A percentile compares a stretch with the other conserved stretches of the same genome.
These are phyloP conservation scores for Synergus laeviventris DNA, from an alignment of 2,888 invertebrate genomes.

Conservation along the genomic window DNA sequence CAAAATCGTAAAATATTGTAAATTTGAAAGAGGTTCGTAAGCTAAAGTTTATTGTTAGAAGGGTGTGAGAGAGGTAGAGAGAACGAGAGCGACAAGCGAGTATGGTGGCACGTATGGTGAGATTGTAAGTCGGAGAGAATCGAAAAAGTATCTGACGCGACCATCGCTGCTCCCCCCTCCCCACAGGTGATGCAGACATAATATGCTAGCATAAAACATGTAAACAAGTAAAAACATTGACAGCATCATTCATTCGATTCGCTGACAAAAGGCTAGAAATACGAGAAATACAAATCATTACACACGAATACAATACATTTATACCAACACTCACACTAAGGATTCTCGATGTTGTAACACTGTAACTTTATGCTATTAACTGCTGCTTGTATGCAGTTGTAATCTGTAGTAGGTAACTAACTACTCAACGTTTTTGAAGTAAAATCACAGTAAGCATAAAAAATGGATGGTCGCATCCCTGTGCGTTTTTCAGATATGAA, in stretches of 20 bases:
- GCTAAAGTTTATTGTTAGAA: constrained; percentile 57
- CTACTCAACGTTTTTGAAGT: constrained; percentile 43
- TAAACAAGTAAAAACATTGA: constrained; percentile 19
- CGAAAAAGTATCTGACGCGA: constrained; percentile 27
- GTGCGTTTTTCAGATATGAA: not conserved
- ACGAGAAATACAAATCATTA: not conserved
- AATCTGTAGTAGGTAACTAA: constrained; percentile 66
- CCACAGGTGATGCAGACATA: constrained; percentile 35
- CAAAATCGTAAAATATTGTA: constrained; percentile 63
- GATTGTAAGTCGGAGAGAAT: constrained; percentile 16
- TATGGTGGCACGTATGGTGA: constrained; percentile 38
- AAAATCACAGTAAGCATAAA: constrained; percentile 44
- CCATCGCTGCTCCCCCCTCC: not conserved
- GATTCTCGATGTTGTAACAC: constrained; percentile 74
- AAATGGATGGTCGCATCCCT: constrained; percentile 8
- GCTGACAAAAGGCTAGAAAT: constrained; percentile 27
- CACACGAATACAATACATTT: constrained; percentile 40
- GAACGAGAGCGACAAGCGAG: constrained; percentile 43
- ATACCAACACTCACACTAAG: constrained; percentile 56
- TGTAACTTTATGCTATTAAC: constrained; percentile 72
- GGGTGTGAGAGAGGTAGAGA: constrained; percentile 47
- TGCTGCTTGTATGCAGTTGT: constrained; percentile 70
- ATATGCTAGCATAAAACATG: constrained; percentile 51
- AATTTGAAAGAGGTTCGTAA: constrained; percentile 63
- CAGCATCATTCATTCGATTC: constrained; percentile 19